Percentiles rank a stretch among this genome's conserved stretches.
Conservation (phyloP, 2,113 vertebrate species). For the Pteronura brasiliensis region DNA sequence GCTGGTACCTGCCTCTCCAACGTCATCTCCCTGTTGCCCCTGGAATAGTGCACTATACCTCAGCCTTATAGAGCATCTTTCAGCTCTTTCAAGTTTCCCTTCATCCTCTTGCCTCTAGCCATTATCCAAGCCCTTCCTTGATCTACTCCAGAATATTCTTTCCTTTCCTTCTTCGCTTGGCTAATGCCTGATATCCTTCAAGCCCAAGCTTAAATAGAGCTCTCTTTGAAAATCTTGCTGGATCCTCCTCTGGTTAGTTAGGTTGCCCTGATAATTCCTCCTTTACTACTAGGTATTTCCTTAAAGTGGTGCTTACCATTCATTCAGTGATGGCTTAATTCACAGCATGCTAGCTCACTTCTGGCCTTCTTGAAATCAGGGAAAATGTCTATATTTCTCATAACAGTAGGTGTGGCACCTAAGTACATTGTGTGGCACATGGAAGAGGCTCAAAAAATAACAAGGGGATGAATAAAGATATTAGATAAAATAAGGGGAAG, state of each 20-base stretch:
- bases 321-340: neutral
- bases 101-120: neutral
- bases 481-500: neutral
- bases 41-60: accelerated
- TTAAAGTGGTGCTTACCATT: too few relatives aligned
- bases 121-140: neutral
- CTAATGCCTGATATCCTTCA: neutral
- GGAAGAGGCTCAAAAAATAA: neutral
- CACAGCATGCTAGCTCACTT: neutral
- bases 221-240: neutral
- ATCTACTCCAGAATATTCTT: neutral
- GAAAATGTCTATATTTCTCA: neutral
- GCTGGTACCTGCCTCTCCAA: neutral
- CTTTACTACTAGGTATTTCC: neutral
- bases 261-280: neutral
- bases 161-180: neutral
- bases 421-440: neutral
- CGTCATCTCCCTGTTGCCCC: neutral
- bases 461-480: neutral
- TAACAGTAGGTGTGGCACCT: neutral
- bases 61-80: neutral
- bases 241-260: neutral
- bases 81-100: neutral
- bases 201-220: neutral
- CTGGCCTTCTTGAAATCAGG: neutral